Evolutionary conservation across 2,797 vertebrate species (phyloP).

Genomic region (Acanthopagrus latus): DNA sequence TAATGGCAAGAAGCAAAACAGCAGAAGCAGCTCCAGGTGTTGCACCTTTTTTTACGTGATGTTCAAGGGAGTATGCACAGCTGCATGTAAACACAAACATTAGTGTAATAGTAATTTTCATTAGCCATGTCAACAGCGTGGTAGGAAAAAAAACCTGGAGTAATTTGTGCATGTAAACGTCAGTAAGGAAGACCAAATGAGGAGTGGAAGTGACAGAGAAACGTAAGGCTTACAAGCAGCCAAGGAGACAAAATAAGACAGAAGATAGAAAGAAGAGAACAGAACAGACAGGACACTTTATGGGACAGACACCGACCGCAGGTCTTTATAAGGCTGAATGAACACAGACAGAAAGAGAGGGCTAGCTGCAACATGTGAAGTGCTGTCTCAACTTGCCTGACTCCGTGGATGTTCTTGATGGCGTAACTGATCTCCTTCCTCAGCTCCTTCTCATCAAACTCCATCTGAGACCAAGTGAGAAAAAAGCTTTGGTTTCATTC

Average conservation of each 20-base stretch:
- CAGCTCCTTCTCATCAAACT: conserved; percentile 97
- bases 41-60: too few relatives aligned
- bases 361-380: background rate
- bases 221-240: conserved; percentile 13
- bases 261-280: conserved; percentile 3
- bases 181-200: conserved; percentile 5
- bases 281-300: conserved; percentile 17
- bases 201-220: conserved; percentile 6
- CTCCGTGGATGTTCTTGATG: conserved; percentile 98
- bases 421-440: conserved; percentile 96
- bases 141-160: too few relatives aligned
- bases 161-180: too few relatives aligned
- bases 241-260: conserved; percentile 7
- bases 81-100: too few relatives aligned
- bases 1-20: too few relatives aligned
- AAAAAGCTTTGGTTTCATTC: background rate
- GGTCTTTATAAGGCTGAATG: conserved; percentile 15
- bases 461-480: conserved; percentile 87
- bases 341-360: conserved; percentile 15
- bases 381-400: conserved; percentile 88
- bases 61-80: too few relatives aligned
- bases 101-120: too few relatives aligned
- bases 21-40: too few relatives aligned
- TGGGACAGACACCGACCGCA: background rate
- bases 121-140: too few relatives aligned